Conservation (phyloP, 2,888 invertebrate genomes). For the Synanthedon andrenaeformis region DNA sequence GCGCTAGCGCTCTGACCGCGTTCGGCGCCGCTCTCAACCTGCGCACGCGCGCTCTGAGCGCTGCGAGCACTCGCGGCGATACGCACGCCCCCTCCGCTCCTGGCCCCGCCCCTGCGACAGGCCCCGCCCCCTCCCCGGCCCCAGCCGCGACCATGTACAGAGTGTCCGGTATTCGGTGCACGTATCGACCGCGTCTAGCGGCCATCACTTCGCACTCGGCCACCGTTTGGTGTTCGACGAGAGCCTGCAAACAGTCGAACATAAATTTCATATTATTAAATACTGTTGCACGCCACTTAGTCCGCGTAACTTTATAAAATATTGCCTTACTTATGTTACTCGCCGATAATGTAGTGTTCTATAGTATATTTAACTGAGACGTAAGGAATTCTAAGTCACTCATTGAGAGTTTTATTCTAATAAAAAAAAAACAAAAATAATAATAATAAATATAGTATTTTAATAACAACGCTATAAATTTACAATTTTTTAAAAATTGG, state of each 20-base stretch:
- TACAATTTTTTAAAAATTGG: no score
- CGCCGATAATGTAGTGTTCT: no score
- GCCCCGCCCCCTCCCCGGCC: slow-evolving; percentile 6
- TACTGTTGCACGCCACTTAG: no score
- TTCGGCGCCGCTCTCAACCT: slow-evolving; percentile 82
- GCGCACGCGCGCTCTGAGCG: slow-evolving; percentile 87
- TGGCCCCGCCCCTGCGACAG: not conserved
- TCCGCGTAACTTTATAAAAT: no score
- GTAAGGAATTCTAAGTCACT: no score
- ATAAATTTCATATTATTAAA: slow-evolving; percentile 1
- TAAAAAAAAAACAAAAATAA: no score
- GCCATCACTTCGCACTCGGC: slow-evolving; percentile 81
- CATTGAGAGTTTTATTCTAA: no score
- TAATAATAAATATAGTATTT: no score
- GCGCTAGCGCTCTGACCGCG: slow-evolving; percentile 73
- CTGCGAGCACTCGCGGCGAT: slow-evolving; percentile 80
- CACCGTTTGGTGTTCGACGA: slow-evolving; percentile 86
- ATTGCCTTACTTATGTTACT: no score
- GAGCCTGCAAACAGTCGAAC: slow-evolving; percentile 51
- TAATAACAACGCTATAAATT: no score
- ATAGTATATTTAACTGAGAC: not conserved
- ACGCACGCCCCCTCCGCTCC: slow-evolving; percentile 41
- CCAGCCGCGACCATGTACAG: slow-evolving; percentile 80
- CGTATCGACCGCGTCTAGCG: slow-evolving; percentile 77
- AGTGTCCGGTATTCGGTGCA: slow-evolving; percentile 91